Conservation (phyloP, 2,797 vertebrate genomes). For the Crotalus adamanteus region DNA sequence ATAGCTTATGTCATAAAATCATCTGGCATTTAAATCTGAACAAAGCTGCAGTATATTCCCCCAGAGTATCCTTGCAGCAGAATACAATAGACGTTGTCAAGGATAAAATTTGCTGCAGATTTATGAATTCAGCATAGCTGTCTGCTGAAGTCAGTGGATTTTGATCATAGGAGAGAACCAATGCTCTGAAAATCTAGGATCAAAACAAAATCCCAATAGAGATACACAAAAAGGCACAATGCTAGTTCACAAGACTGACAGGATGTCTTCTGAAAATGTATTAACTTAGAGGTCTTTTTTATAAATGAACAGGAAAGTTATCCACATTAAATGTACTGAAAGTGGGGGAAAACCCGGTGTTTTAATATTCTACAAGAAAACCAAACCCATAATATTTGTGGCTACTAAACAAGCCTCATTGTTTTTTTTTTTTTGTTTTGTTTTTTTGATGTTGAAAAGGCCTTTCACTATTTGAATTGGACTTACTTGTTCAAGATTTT, state of each 20-base stretch:
- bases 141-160: slow-evolving; percentile 30
- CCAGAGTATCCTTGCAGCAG: slow-evolving; percentile 11
- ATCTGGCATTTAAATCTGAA: not conserved
- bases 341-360: not conserved
- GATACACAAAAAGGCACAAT: slow-evolving; percentile 41
- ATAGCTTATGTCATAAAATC: not conserved
- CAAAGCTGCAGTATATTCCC: slow-evolving; percentile 13
- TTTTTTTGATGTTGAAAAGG: not conserved
- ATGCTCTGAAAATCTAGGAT: slow-evolving; percentile 46
- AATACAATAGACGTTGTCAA: slow-evolving; percentile 39
- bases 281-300: slow-evolving; percentile 55
- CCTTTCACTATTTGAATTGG: not conserved
- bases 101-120: slow-evolving; percentile 23
- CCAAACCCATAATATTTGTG: slow-evolving; percentile 53
- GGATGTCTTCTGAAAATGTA: slow-evolving; percentile 58
- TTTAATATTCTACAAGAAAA: slow-evolving; percentile 49
- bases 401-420: not conserved
- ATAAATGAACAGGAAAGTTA: slow-evolving; percentile 56
- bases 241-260: slow-evolving; percentile 61
- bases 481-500: not conserved
- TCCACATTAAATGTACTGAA: slow-evolving; percentile 52
- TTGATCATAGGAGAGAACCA: slow-evolving; percentile 30
- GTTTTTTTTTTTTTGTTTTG: not conserved
- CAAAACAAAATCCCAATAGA: slow-evolving; percentile 57
- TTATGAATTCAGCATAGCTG: slow-evolving; percentile 28